phyloP scores from a whole-genome alignment of 2,888 invertebrate genomes.

The Isoperla grammatica region DNA sequence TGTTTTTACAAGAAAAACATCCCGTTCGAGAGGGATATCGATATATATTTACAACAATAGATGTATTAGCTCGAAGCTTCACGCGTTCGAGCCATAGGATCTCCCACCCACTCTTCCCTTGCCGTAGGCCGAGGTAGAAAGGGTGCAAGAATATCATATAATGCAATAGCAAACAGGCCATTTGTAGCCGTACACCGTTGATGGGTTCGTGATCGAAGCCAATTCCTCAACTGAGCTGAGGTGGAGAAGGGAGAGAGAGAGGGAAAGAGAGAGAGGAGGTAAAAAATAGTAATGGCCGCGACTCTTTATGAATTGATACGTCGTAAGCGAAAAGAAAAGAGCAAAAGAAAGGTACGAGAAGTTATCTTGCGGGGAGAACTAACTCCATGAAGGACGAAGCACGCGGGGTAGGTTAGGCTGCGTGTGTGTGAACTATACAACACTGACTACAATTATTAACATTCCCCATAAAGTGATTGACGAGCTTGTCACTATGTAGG shows the following conservation, averaged over 20 bases:
- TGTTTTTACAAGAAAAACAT: constrained; percentile 17
- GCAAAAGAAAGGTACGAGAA: too few relatives aligned
- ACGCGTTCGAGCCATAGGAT: neutral
- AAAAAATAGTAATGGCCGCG: constrained; percentile 12
- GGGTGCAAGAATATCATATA: constrained; percentile 11
- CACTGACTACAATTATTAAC: too few relatives aligned
- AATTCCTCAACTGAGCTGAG: constrained; percentile 16
- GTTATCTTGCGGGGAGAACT: too few relatives aligned
- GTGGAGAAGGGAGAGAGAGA: constrained; percentile 9
- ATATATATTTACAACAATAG: constrained; percentile 18
- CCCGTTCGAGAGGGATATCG: constrained; percentile 8
- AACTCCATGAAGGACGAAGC: too few relatives aligned
- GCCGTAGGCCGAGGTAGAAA: neutral
- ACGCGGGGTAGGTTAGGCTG: too few relatives aligned
- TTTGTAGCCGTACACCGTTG: constrained; percentile 21
- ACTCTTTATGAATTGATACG: neutral
- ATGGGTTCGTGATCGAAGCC: constrained; percentile 25
- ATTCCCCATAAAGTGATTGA: too few relatives aligned
- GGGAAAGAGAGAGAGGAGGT: constrained; percentile 5
- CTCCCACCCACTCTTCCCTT: neutral
- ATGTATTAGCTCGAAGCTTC: constrained; percentile 11
- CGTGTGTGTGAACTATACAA: too few relatives aligned
- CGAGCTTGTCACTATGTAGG: too few relatives aligned
- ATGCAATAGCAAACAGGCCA: constrained; percentile 24
- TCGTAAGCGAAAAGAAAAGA: too few relatives aligned